Evolutionary conservation across 2,113 vertebrate genomes (phyloP).

Genomic region (Cariama cristata): DNA sequence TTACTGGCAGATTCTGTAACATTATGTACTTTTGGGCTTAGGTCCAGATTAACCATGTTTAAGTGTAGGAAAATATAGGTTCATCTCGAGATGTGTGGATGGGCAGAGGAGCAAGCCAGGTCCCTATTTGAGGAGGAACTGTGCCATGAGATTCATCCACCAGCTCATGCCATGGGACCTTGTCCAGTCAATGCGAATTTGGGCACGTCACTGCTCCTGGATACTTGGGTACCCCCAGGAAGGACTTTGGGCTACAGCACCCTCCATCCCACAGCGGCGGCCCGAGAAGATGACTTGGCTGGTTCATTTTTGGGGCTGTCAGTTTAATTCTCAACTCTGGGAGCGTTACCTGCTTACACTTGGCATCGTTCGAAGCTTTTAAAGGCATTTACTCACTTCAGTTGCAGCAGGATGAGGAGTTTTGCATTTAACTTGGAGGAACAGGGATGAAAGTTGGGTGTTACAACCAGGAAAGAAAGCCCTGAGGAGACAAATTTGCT

Average conservation of each 20-base stretch:
- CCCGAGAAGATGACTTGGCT: background rate
- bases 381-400: background rate
- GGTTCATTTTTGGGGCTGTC: accelerated
- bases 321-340: background rate
- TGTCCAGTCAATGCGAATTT: background rate
- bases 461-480: background rate
- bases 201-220: background rate
- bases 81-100: slow-evolving; percentile 13
- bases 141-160: background rate
- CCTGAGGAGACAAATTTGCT: background rate
- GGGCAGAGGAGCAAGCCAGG: background rate
- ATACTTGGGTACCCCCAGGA: background rate
- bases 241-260: background rate
- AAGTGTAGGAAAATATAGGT: slow-evolving; percentile 43
- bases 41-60: slow-evolving; percentile 25
- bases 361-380: background rate
- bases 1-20: background rate
- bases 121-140: background rate
- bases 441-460: background rate
- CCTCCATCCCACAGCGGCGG: accelerated
- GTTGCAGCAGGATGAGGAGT: background rate
- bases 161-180: background rate
- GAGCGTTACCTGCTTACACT: background rate
- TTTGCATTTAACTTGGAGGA: background rate
- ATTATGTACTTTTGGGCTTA: background rate